Base-by-base conservation (phyloP, 2,113 vertebrate species). In the Petaurus breviceps region DNA sequence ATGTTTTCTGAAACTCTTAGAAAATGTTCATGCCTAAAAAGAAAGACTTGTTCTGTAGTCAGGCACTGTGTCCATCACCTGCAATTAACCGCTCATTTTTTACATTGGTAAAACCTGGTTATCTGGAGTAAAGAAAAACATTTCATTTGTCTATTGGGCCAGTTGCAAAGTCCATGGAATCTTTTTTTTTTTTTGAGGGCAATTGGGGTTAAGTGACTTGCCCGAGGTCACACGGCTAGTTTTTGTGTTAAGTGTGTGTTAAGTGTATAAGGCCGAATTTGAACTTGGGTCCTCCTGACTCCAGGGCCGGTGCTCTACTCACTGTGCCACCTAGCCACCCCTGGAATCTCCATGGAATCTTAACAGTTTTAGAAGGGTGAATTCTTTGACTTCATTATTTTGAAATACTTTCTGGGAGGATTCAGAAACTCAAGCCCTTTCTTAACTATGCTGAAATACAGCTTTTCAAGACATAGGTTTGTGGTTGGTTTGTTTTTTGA, bases 101-200 rank as follows among this genome's bases (percentile, higher is more conserved):
- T n/a, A 10, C 25, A 54, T 54, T 24, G 93, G 52, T 96, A 57
- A 95, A 53, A 92, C 52, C 68, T 96, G 95, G 68, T 94, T 43
- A 52, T 61, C 92, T 98, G 97, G 95, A 96, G 95, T 97, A 90
- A 90, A 96, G 97, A 97, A 92, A 97, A 95, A n/a, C 31, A 1
- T 94, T 50, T 55, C 92, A 68, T 92, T 47, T 1, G 8, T 53
- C 47, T 47, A 50, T 23, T 49, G 84, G 90, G 14, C 10, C 47
- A 1, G 0, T 68, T 97, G 92, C 92, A 96, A 90, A 95, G 94
- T 90, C 94, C 89, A 93, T 50, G 52, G 91, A 90, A 94, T 96
- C 89, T 94, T 90, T 49, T 49, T 49, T 49, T 2, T 49, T 49
- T 49, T 49, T 49, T 49, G 47, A 49, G 47, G 47, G 47, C 47